Percentiles rank a stretch among this genome's conserved stretches.
phyloP scores from a whole-genome alignment of 2,113 vertebrate genomes.

The Corydoras maculifer region DNA sequence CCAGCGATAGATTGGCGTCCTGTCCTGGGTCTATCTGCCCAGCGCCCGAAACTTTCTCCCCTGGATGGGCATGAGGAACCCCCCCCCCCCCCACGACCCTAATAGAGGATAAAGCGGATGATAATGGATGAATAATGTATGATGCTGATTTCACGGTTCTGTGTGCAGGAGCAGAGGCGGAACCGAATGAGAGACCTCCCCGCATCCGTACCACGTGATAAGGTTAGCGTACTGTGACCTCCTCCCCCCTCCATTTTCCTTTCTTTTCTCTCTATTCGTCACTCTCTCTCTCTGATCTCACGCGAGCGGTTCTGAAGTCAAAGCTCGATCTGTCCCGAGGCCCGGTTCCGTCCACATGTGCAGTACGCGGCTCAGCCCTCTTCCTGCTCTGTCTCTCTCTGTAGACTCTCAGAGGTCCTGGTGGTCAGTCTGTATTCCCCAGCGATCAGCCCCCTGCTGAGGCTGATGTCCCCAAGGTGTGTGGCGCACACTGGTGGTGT shows the following conservation, averaged over 20 bases:
- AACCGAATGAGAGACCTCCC: slow-evolving; percentile 87
- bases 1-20: too few species aligned
- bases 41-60: too few species aligned
- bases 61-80: too few species aligned
- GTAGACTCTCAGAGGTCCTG: slow-evolving; percentile 84
- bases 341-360: slow-evolving; percentile 14
- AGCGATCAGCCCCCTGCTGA: slow-evolving; percentile 75
- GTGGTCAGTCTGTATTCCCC: slow-evolving; percentile 76
- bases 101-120: too few species aligned
- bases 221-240: slow-evolving; percentile 65
- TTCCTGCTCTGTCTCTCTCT: slow-evolving; percentile 49
- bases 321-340: neutral
- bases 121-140: too few species aligned
- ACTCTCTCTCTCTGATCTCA: neutral
- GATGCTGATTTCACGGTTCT: too few species aligned
- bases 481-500: slow-evolving; percentile 59
- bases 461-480: slow-evolving; percentile 85
- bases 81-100: too few species aligned
- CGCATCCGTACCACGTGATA: slow-evolving; percentile 78
- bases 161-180: slow-evolving; percentile 85
- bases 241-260: neutral
- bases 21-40: too few species aligned
- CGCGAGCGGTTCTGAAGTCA: neutral
- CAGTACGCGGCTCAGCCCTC: slow-evolving; percentile 45
- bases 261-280: neutral